Evolutionary conservation across 2,113 vertebrate species (phyloP), one percentile per base, ranked within the genome.

Genomic region (Pipra filicauda): DNA sequence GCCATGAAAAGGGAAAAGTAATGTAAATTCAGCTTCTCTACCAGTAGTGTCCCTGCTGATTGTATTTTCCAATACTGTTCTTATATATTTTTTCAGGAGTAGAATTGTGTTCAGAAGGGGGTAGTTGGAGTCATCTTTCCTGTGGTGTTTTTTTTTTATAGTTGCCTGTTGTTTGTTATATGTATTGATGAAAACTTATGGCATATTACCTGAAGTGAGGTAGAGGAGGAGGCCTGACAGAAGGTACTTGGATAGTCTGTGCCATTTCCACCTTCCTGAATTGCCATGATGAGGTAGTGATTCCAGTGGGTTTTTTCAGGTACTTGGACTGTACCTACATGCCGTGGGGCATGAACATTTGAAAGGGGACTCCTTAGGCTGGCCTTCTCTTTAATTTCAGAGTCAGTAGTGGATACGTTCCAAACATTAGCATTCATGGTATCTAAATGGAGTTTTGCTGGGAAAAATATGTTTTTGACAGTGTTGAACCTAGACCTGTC

Each of bases 1-100:
- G 6, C 12, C 33, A 3, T 28, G 8, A 33, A 78, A 64, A 55
- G 14, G 28, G 33, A 73, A 44, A 43, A 41, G 11, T 71, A 66
- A 28, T 39, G 9, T 24, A 39, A 75, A 24, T 82, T 71, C 1
- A 49, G 1, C 14, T 59, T 67, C 4, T 61, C 23, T 46, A 23
- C 1, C 6, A 15, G 15, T 59, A 51, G 9, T 1, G 1, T 73
- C 16, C 9, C 6, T 37, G 11, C 18, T 64, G 26, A 27, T 62
- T 48, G 3, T 91, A 26, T 28, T 89, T 85, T 82, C 23, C 22
- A 73, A 0, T 73, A 41, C 5, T 24, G 1, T 58, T 44, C 9
- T 11, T 43, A 6, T 0, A 0, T 61, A 2, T 31, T 20, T 71
- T 82, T 62, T 83, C 11, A 64, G 8, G n/a, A 46, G 12, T 33